Conservation (phyloP, 1,140 invertebrate species). For the Lanistes nyassanus region DNA sequence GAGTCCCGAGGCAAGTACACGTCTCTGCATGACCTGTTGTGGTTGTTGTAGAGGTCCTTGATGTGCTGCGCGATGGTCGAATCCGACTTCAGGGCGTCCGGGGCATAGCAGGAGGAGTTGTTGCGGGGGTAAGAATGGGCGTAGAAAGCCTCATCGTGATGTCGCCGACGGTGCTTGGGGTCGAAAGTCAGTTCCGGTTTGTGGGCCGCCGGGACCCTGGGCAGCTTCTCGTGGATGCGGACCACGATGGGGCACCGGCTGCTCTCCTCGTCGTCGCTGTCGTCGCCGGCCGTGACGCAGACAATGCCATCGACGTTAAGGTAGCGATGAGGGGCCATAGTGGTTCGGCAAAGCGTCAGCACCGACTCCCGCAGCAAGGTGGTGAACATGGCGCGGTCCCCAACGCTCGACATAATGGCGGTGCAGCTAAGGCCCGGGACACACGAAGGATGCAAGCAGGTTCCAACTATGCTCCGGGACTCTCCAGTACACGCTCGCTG, state of each 20-base stretch:
- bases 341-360: conserved; percentile 49
- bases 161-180: conserved; percentile 15
- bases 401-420: conserved; percentile 25
- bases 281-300: conserved; percentile 47
- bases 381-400: conserved; percentile 40
- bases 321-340: conserved; percentile 37
- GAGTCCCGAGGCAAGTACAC: no score
- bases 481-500: no score
- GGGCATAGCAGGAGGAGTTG: neutral
- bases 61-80: neutral
- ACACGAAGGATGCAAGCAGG: no score
- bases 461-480: no score
- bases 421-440: no score
- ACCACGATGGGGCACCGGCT: conserved; percentile 51
- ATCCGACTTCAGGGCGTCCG: neutral
- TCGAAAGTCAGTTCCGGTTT: neutral
- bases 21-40: no score
- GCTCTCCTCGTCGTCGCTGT: conserved; percentile 43
- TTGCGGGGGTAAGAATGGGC: neutral
- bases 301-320: conserved; percentile 57
- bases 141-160: neutral
- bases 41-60: no score
- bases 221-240: conserved; percentile 50
- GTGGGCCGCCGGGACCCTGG: neutral
- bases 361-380: conserved; percentile 53